Base-by-base conservation (phyloP, 2,888 invertebrate genomes). In the Drosophila mimica region DNA sequence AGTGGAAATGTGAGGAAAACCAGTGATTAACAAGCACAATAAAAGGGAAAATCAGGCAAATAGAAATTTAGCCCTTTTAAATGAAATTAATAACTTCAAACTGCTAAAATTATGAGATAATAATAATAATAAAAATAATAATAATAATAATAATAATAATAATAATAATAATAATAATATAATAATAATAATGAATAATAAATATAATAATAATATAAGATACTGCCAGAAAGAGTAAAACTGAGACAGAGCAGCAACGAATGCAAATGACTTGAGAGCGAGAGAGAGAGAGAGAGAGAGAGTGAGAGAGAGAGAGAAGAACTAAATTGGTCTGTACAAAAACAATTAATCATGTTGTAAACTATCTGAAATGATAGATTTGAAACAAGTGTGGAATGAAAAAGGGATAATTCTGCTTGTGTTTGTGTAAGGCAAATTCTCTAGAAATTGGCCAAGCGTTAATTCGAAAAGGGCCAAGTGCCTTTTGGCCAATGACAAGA, bases 401-500 rank as follows among this genome's bases (percentile, higher is more conserved):
- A 28, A 33, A 20, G 2, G 13, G 1, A 9, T 17, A 17, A 36
- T 11, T n/a, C 5, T 25, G 4, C 13, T 30, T 31, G 25, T 48
- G 34, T 20, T 30, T 28, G 8, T 17, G 31, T 11, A 20, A 9
- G 30, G 31, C 48, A 36, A 31, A 36, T 31, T 20, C 17, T 30
- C 25, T 6, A 40, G 43, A 70, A 70, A 11, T 66, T 66, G 40
- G 15, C 30, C 43, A 62, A 33, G 61, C 40, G 43, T 31, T 58
- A 33, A 61, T 31, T 25, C 46, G 30, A 43, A 11, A 57, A 38
- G 7, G 2, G n/a, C 38, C 3, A 15, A 20, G 15, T 34, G 74
- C 54, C 63, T 74, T 64, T 61, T 64, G 74, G 64, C 64, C 68
- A 36, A 36, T 3, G 36, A 36, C 36, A 36, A 36, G 3, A 34